A percentile compares a stretch with the other conserved stretches of the same genome.
Conservation (phyloP, 2,888 invertebrate species). For the Strigamia crassipes region DNA sequence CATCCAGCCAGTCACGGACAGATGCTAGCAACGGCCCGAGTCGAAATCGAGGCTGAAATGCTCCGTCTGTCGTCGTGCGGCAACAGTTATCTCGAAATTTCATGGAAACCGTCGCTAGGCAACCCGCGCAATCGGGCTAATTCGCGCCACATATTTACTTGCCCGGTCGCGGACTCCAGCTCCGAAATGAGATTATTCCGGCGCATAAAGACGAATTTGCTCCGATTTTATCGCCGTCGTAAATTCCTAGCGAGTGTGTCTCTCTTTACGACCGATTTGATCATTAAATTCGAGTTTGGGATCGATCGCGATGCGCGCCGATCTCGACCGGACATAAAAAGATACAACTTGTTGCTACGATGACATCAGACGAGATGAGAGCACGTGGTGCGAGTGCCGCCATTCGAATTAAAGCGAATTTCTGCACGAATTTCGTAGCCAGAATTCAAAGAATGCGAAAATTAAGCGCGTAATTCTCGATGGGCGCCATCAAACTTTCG, state of each 20-base stretch:
- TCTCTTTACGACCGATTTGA: neutral
- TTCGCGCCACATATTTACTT: neutral
- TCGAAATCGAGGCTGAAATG: too few relatives aligned
- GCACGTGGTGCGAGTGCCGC: neutral
- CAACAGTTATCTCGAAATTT: neutral
- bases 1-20: too few relatives aligned
- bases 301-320: neutral
- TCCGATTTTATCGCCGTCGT: neutral
- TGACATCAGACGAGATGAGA: neutral
- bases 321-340: neutral
- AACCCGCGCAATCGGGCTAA: neutral
- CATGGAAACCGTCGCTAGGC: neutral
- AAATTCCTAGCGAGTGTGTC: neutral
- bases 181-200: neutral
- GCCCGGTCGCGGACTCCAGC: neutral
- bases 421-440: neutral
- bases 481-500: too few relatives aligned
- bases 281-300: neutral
- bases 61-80: neutral
- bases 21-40: too few relatives aligned
- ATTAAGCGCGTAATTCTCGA: too few relatives aligned
- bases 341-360: constrained; percentile 1
- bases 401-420: neutral
- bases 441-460: too few relatives aligned
- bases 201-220: neutral